These are phyloP conservation scores for Ladona fulva DNA, from an alignment of 1,140 invertebrate species.

Conservation along the genomic window DNA sequence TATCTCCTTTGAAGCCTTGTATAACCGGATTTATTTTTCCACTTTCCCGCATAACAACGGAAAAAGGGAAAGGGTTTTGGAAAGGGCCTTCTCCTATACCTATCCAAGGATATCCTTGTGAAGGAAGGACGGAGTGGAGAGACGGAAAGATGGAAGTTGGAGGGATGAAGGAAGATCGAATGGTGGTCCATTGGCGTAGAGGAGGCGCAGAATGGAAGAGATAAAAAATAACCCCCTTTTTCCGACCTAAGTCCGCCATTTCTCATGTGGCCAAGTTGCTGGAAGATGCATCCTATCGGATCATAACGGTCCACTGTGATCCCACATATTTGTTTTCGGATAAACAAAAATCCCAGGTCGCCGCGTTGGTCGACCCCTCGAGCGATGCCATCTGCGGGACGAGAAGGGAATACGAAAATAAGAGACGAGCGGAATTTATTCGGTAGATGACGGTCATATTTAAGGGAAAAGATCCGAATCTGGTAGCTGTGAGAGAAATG, in stretches of 20 bases:
- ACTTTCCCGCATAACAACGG: too few species aligned
- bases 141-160: neutral
- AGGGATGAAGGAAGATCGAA: neutral
- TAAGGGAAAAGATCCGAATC: too few species aligned
- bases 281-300: neutral
- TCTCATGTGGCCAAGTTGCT: neutral
- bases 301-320: neutral
- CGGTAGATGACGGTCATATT: too few species aligned
- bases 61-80: too few species aligned
- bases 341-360: neutral
- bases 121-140: neutral
- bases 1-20: too few species aligned
- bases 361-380: neutral
- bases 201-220: neutral
- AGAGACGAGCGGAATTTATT: too few species aligned
- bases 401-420: neutral
- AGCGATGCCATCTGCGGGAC: neutral
- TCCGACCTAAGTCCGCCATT: neutral
- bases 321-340: slow-evolving; percentile 4
- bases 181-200: neutral
- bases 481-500: too few species aligned
- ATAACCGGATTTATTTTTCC: too few species aligned
- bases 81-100: too few species aligned
- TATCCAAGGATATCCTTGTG: too few species aligned
- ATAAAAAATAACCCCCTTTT: neutral